Base-by-base conservation (phyloP, 1,140 invertebrate species). In the Diabrotica virgifera region DNA sequence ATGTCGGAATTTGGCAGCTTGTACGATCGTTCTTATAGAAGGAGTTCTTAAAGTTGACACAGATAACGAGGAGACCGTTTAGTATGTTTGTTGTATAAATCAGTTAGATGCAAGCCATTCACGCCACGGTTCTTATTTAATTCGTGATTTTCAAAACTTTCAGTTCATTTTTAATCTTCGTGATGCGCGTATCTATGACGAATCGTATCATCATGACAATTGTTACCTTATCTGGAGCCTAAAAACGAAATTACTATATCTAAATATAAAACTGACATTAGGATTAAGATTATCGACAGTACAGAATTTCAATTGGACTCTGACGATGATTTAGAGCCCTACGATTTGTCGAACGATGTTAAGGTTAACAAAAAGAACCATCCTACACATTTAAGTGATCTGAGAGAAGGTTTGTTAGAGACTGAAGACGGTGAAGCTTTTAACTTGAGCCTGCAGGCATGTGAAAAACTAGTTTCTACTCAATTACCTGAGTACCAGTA, bases 241-340 rank as follows among this genome's bases (percentile, higher is more conserved):
- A 52, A 58, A 38, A 75, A 74, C 58, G 71, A 74, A 61, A 14
- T 74, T 10, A 37, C 75, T 13, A 35, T 71, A 36, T 53, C 65
- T 12, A 59, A 70, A 55, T 46, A 59, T 40, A 56, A 62, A 57
- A 61, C 59, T 54, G 63, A 67, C 38, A 52, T 37, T 12, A 54
- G 59, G 4, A 71, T 77, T 11, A 74, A 57, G 12, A 70, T 73
- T 7, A 68, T 74, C 6, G 62, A 70, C 61, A 68, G 70, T 36
- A 70, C 71, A 37, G 71, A 77, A 54, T 77, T 79, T 54, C 80
- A 85, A 55, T 69, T 91, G 24, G 89, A 93, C 77, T 90, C 88
- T 13, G 93, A 95, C 76, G 94, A 96, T 79, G 94, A 96, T 80
- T 81, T 95, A 36, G 83, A 86, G 56, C 89, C 93, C 0, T 96